Percentiles rank a stretch among this genome's conserved stretches.
phyloP scores from a whole-genome alignment of 2,888 invertebrate species.

The Melieria crassipennis region DNA sequence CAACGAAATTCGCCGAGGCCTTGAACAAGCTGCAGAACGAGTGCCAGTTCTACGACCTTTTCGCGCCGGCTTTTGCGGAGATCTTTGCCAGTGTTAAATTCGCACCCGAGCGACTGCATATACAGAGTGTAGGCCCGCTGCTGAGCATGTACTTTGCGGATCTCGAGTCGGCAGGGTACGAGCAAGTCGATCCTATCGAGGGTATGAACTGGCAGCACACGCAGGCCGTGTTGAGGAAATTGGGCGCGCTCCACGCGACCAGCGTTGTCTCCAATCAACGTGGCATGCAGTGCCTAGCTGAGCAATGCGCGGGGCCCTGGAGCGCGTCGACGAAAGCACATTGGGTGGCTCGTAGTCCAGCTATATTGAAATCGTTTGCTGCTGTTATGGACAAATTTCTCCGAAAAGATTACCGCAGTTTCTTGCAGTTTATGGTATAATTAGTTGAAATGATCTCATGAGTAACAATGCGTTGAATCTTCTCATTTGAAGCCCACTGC shows the following conservation, averaged over 20 bases:
- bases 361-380: constrained; percentile 25
- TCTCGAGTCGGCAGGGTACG: constrained; percentile 33
- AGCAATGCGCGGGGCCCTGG: constrained; percentile 50
- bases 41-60: too few species aligned
- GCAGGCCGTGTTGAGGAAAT: constrained; percentile 50
- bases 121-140: too few species aligned
- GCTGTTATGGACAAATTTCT: not conserved
- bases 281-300: constrained; percentile 49
- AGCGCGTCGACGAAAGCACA: constrained; percentile 50
- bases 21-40: too few species aligned
- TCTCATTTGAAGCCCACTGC: constrained; percentile 47
- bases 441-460: too few species aligned
- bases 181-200: constrained; percentile 53
- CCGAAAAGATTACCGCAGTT: too few species aligned
- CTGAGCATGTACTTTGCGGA: too few species aligned
- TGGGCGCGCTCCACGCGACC: constrained; percentile 60
- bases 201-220: constrained; percentile 56
- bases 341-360: constrained; percentile 50
- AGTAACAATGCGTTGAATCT: not conserved
- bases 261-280: constrained; percentile 51
- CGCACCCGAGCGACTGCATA: too few species aligned
- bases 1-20: too few species aligned
- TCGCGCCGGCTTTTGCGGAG: too few species aligned
- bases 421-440: too few species aligned
- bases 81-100: too few species aligned